Percentiles rank a stretch among this genome's conserved stretches.
These are phyloP conservation scores for Sterrhoptilus dennistouni DNA, from an alignment of 2,113 vertebrate species.

Conservation along the genomic window DNA sequence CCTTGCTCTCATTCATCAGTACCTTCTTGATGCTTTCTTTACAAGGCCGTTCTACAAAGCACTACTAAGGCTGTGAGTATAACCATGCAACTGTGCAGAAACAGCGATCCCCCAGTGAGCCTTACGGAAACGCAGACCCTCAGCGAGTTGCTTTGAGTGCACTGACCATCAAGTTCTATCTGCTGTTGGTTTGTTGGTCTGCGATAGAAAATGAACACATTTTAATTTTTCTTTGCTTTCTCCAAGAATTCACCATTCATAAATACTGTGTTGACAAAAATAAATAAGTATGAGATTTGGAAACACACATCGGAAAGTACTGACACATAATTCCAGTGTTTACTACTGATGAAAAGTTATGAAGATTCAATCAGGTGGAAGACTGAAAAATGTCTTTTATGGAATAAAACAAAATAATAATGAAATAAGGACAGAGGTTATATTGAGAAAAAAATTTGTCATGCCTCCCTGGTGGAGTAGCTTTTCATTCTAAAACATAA, in stretches of 20 bases:
- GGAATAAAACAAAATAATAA: neutral
- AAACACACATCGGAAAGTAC: neutral
- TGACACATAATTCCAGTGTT: neutral
- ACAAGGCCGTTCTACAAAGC: conserved; percentile 98
- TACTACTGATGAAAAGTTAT: neutral
- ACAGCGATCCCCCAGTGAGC: neutral
- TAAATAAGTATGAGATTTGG: neutral
- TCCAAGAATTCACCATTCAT: neutral
- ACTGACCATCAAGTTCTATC: neutral
- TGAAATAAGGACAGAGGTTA: neutral
- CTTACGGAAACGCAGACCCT: neutral
- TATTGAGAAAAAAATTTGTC: neutral
- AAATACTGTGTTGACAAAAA: neutral
- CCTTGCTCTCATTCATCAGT: conserved; percentile 96
- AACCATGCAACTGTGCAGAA: neutral
- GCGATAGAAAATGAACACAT: neutral
- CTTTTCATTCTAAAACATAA: neutral
- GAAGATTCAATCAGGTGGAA: neutral
- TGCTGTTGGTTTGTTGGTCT: neutral
- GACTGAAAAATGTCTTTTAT: neutral
- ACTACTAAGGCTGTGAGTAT: conserved; percentile 90
- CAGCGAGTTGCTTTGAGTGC: rapidly evolving
- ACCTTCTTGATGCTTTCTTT: conserved; percentile 97
- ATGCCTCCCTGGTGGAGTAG: neutral
- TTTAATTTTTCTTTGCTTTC: neutral